Percentiles rank a stretch among this genome's conserved stretches.
phyloP scores from a whole-genome alignment of 2,888 invertebrate species.

The Schizotus pectinicornis region DNA sequence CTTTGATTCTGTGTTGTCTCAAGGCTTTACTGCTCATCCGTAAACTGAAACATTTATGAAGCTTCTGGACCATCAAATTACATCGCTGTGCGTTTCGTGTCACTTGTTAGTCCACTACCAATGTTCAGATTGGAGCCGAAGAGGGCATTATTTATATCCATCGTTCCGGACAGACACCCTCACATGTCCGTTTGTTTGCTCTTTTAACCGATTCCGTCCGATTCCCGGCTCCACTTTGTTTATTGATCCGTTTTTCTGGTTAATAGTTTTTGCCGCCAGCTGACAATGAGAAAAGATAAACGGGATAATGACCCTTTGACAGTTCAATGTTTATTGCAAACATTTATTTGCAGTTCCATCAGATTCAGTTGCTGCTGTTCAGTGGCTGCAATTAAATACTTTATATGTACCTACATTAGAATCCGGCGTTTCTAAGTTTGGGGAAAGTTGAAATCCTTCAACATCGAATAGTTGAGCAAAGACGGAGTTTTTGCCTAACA shows the following conservation, averaged over 20 bases:
- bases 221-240: conserved; percentile 21
- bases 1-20: neutral
- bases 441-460: too few relatives aligned
- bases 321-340: conserved; percentile 17
- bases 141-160: conserved; percentile 27
- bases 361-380: too few relatives aligned
- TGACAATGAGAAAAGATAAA: conserved; percentile 21
- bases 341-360: conserved; percentile 2
- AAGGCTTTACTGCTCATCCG: conserved; percentile 6
- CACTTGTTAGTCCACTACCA: conserved; percentile 19
- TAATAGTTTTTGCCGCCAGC: conserved; percentile 21
- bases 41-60: conserved; percentile 21
- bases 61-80: conserved; percentile 12
- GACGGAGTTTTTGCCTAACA: too few relatives aligned
- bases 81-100: conserved; percentile 13
- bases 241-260: conserved; percentile 23
- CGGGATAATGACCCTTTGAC: conserved; percentile 18
- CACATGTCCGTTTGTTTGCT: conserved; percentile 20
- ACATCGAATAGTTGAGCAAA: too few relatives aligned
- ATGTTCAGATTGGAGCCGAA: conserved; percentile 13
- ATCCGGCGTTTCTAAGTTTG: too few relatives aligned
- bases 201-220: neutral
- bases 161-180: conserved; percentile 17
- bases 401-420: too few relatives aligned
- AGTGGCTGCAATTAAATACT: too few relatives aligned